phyloP scores from a whole-genome alignment of 2,113 vertebrate species.

The Hylia prasina region DNA sequence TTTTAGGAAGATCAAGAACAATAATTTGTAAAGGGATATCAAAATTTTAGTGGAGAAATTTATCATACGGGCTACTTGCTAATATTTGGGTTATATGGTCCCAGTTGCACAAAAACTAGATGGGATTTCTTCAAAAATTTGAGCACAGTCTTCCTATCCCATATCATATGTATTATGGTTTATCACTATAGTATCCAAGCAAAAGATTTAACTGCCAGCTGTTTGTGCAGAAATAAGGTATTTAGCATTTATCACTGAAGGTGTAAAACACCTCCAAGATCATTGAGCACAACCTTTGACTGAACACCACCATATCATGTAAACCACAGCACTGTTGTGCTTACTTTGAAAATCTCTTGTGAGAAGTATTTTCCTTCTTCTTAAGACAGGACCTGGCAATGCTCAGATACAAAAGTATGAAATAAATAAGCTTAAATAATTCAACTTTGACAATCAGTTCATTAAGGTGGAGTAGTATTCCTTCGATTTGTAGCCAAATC shows the following conservation, averaged over 20 bases:
- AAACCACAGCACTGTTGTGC: not conserved
- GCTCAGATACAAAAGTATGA: not conserved
- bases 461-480: not conserved
- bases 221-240: not conserved
- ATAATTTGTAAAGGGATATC: not conserved
- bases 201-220: not conserved
- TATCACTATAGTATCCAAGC: not conserved
- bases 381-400: not conserved
- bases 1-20: constrained; percentile 12
- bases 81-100: not conserved
- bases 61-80: not conserved
- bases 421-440: not conserved
- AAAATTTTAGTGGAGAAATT: not conserved
- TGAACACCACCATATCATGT: not conserved
- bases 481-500: not conserved
- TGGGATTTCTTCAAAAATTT: not conserved
- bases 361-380: not conserved
- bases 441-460: not conserved
- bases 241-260: not conserved
- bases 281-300: not conserved
- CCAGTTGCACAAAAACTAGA: not conserved
- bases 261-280: not conserved
- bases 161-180: not conserved
- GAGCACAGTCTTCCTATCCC: not conserved
- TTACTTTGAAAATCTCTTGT: not conserved